Evolutionary conservation across 2,113 vertebrate species (phyloP).

Genomic region (Lichenostomus cassidix): DNA sequence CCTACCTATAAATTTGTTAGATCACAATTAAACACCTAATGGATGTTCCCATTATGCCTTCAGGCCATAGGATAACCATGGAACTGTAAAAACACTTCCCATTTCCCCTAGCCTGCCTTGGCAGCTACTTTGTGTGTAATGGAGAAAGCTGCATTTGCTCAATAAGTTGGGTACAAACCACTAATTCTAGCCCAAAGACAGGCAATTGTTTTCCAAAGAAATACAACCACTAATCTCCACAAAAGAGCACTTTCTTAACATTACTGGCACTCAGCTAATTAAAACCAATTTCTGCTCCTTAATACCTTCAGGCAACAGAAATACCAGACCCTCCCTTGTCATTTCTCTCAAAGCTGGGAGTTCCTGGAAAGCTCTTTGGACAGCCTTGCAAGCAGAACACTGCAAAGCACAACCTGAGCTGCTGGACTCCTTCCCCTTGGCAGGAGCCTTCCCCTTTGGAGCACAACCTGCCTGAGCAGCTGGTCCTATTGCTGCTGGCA

Average conservation of each 20-base stretch:
- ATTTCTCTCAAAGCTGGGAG: not conserved
- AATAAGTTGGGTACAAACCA: not conserved
- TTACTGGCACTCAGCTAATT: not conserved
- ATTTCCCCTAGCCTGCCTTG: not conserved
- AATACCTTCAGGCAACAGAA: not conserved
- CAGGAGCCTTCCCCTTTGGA: accelerated
- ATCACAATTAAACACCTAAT: not conserved
- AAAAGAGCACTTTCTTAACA: not conserved
- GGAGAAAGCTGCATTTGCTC: not conserved
- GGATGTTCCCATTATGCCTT: not conserved
- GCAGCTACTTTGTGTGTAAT: not conserved
- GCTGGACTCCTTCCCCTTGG: not conserved
- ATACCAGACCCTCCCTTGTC: not conserved
- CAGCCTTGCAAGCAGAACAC: not conserved
- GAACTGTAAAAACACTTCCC: not conserved
- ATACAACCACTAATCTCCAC: not conserved
- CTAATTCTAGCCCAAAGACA: not conserved
- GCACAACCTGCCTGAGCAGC: not conserved
- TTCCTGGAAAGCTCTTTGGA: not conserved
- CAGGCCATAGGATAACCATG: not conserved
- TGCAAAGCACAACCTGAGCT: not conserved
- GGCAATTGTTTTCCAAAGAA: not conserved
- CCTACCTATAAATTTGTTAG: not conserved
- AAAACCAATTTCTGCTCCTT: not conserved
- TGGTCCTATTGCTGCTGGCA: not conserved